A percentile compares a stretch with the other conserved stretches of the same genome.
Evolutionary conservation across 2,113 vertebrate species (phyloP).

Genomic region (Corythornis cristatus): DNA sequence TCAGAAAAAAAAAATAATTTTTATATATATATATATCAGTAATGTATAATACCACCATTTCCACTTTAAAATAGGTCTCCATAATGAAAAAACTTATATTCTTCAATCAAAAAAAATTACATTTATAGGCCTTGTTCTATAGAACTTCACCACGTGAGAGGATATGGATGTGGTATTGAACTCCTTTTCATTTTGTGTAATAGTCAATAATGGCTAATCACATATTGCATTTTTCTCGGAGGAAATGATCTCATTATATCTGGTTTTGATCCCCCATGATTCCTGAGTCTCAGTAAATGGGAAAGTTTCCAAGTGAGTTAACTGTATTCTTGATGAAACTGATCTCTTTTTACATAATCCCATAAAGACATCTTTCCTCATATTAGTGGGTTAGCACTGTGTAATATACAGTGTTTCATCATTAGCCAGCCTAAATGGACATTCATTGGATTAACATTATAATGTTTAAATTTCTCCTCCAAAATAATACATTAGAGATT

Average conservation of each 20-base stretch:
- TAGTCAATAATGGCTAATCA: slow-evolving; percentile 56
- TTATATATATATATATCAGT: no score
- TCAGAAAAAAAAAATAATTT: background rate
- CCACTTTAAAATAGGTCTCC: background rate
- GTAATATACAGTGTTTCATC: slow-evolving; percentile 39
- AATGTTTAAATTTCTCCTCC: slow-evolving; percentile 35
- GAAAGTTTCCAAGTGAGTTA: slow-evolving; percentile 51
- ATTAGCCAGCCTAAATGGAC: slow-evolving; percentile 43
- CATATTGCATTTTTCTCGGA: slow-evolving; percentile 23
- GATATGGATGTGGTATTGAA: background rate
- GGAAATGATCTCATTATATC: slow-evolving; percentile 53
- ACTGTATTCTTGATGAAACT: slow-evolving; percentile 29
- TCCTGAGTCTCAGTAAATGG: background rate
- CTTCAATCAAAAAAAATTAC: background rate
- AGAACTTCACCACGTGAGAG: background rate
- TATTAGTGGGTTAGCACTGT: background rate
- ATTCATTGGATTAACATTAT: slow-evolving; percentile 53
- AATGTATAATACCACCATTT: background rate
- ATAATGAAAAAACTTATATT: background rate
- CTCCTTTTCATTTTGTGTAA: slow-evolving; percentile 21
- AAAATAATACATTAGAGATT: slow-evolving; percentile 43
- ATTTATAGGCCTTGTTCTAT: background rate
- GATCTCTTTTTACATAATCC: slow-evolving; percentile 53
- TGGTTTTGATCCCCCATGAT: slow-evolving; percentile 29
- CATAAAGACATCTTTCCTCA: slow-evolving; percentile 44